Conservation (phyloP, 2,113 vertebrate species). For the Myotis lucifugus region DNA sequence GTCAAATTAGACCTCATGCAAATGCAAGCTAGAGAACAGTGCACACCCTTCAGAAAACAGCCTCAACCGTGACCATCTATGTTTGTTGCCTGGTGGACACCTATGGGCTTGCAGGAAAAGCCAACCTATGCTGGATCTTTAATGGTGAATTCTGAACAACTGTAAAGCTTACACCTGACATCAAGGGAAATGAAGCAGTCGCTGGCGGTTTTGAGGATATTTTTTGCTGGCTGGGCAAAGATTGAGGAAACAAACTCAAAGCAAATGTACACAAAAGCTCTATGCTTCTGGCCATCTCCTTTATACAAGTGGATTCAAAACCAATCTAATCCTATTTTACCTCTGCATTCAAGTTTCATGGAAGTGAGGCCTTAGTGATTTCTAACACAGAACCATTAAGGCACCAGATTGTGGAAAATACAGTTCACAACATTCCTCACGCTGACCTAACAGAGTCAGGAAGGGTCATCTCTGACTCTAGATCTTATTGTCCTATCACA, state of each 20-base stretch:
- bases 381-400: background rate
- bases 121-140: background rate
- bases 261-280: background rate
- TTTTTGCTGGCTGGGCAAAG: background rate
- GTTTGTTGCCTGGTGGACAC: background rate
- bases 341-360: background rate
- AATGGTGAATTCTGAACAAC: background rate
- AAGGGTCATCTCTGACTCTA: background rate
- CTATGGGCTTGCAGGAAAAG: background rate
- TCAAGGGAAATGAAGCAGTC: background rate
- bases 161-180: background rate
- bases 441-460: background rate
- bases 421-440: background rate
- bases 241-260: background rate
- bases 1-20: background rate
- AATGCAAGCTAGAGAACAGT: background rate
- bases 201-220: background rate
- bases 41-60: background rate
- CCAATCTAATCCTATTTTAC: background rate
- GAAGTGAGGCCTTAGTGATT: background rate
- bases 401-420: background rate
- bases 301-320: background rate
- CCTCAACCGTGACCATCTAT: background rate
- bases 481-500: background rate
- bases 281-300: background rate